Base-by-base conservation (phyloP, 2,888 invertebrate genomes). In the Abscondita cerata region DNA sequence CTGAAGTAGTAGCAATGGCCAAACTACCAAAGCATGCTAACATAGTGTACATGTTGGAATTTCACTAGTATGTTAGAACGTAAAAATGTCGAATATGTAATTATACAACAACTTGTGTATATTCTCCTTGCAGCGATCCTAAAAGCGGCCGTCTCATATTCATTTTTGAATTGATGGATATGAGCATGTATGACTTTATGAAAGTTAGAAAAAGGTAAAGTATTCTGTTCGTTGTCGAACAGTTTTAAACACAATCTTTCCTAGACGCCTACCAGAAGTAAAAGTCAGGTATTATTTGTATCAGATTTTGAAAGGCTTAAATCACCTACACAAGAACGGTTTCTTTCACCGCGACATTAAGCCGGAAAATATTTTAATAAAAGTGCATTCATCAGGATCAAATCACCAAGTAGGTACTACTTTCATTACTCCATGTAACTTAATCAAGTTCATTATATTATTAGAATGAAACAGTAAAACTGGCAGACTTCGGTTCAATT, bases 301-400 rank as follows among this genome's bases (percentile, higher is more conserved):
- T 75, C 88, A 89, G 73, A 77, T 89, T 53, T 76, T 86, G 48
- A 83, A 83, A 74, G 87, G 88, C 9, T 73, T 89, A 18, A 82
- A 85, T 54, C 86, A 88, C 76, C 80, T 89, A 64, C 88, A 89
- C 71, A 83, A 82, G 71, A 84, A 85, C 75, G 85, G 83, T 5
- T 76, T 86, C 38, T 89, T 89, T 76, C 89, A 89, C 77, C 77
- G 89, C 41, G 89, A 89, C 73, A 84, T 89, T 2, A 89, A 89
- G 76, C 89, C 89, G 15, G 89, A 89, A 80, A 89, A 89, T 78
- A 86, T 89, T 70, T 77, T 89, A 48, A 80, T 89, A 1, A 86
- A 86, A 81, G 83, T 85, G 68, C 63, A 59, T 20, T 41, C 6
- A 13, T 15, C 8, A 41, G 15, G 41, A 41, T 16, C 11, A 13